Conservation (phyloP, 2,888 invertebrate genomes). For the Sussaba pulchella region DNA sequence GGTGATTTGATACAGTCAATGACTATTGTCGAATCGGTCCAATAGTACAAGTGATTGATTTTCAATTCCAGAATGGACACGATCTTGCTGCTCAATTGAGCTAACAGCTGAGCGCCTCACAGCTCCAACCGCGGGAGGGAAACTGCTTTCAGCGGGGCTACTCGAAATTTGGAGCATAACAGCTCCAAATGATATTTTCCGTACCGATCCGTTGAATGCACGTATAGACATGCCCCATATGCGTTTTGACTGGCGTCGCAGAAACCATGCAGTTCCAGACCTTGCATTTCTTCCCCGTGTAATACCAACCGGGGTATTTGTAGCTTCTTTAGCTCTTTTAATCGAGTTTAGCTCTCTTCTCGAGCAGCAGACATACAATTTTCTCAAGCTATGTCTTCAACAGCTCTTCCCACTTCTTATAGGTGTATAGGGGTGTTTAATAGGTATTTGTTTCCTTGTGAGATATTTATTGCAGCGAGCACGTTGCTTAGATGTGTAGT, state of each 20-base stretch:
- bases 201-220: background rate
- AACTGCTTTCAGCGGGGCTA: background rate
- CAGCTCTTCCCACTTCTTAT: too few species aligned
- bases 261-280: conserved; percentile 23
- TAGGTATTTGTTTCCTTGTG: too few species aligned
- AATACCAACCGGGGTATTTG: conserved; percentile 9
- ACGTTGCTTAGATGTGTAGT: too few species aligned
- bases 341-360: too few species aligned
- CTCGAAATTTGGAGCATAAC: background rate
- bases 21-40: conserved; percentile 58
- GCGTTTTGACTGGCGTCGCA: conserved; percentile 28
- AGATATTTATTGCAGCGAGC: too few species aligned
- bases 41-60: conserved; percentile 13
- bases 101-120: conserved; percentile 7
- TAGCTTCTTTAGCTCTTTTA: conserved; percentile 1
- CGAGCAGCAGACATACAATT: too few species aligned
- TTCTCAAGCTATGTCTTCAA: too few species aligned
- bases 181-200: background rate
- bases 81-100: background rate
- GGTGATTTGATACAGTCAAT: conserved; percentile 52
- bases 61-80: conserved; percentile 23
- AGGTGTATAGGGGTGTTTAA: too few species aligned
- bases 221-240: conserved; percentile 41
- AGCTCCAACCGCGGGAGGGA: conserved; percentile 8
- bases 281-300: too few species aligned